Evolutionary conservation across 2,888 invertebrate species (phyloP).

Genomic region (Campoplex capitator): DNA sequence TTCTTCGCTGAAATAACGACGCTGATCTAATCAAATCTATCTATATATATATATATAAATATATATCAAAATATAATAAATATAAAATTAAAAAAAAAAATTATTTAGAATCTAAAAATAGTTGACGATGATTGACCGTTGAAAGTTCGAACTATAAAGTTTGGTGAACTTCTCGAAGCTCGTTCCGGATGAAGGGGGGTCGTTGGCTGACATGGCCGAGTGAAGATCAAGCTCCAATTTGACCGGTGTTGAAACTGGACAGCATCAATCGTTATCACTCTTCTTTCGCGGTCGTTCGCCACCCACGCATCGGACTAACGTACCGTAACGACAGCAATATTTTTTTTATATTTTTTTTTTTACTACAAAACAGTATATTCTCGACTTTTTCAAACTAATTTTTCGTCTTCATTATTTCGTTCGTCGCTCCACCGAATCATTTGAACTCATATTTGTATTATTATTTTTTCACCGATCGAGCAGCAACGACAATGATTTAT

Average conservation of each 20-base stretch:
- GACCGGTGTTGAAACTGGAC: constrained; percentile 7
- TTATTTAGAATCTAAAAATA: neutral
- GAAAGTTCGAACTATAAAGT: neutral
- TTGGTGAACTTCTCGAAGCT: constrained; percentile 16
- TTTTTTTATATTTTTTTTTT: too few species aligned
- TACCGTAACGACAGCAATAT: neutral
- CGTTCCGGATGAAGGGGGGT: constrained; percentile 41
- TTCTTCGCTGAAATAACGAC: too few species aligned
- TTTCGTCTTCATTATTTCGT: too few species aligned
- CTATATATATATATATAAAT: too few species aligned
- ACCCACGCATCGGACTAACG: neutral
- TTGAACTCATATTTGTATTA: neutral
- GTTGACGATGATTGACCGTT: neutral
- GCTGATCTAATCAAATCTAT: too few species aligned
- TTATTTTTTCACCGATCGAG: neutral
- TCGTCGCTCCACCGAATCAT: neutral
- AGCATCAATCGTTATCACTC: neutral
- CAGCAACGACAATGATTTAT: neutral
- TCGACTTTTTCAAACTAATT: neutral
- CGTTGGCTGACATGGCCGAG: constrained; percentile 51
- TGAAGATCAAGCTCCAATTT: constrained; percentile 46
- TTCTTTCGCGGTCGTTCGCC: constrained; percentile 19
- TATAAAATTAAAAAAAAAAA: neutral
- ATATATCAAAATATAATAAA: too few species aligned
- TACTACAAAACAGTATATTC: too few species aligned